Conservation (phyloP, 2,888 invertebrate species). For the Neoaliturus tenellus region DNA sequence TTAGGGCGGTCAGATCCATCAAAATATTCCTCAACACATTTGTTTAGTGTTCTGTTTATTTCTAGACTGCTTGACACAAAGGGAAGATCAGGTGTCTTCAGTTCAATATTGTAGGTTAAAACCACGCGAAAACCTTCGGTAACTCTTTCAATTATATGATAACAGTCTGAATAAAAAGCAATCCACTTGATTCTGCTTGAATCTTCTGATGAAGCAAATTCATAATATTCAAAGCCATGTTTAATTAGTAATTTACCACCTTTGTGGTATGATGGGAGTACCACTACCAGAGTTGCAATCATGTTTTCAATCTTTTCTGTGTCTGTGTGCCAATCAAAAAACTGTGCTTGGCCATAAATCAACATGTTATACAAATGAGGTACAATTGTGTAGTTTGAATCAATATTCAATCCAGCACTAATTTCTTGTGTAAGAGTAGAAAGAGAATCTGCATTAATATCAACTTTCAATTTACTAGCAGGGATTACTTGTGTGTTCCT, state of each 20-base stretch:
- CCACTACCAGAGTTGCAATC: not conserved
- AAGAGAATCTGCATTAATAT: not conserved
- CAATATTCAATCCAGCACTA: not conserved
- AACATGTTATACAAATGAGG: conserved; percentile 6
- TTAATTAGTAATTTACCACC: not conserved
- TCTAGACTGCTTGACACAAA: not conserved
- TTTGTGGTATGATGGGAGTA: not conserved
- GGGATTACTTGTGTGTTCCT: not conserved
- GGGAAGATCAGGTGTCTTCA: not conserved
- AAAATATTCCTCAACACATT: not conserved
- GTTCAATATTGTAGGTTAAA: not conserved
- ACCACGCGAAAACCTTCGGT: not conserved
- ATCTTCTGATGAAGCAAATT: not conserved
- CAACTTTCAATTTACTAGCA: not conserved
- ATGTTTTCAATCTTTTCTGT: not conserved
- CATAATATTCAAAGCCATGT: not conserved
- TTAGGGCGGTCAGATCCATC: not conserved
- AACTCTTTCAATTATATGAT: not conserved
- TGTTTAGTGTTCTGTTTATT: not conserved
- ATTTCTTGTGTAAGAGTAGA: not conserved
- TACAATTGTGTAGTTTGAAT: not conserved
- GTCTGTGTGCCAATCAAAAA: not conserved
- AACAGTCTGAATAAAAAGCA: not conserved
- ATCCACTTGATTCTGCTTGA: not conserved
- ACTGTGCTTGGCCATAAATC: not conserved